Conservation (phyloP, 2,113 vertebrate species). For the Dunckerocampus dactyliophorus region DNA sequence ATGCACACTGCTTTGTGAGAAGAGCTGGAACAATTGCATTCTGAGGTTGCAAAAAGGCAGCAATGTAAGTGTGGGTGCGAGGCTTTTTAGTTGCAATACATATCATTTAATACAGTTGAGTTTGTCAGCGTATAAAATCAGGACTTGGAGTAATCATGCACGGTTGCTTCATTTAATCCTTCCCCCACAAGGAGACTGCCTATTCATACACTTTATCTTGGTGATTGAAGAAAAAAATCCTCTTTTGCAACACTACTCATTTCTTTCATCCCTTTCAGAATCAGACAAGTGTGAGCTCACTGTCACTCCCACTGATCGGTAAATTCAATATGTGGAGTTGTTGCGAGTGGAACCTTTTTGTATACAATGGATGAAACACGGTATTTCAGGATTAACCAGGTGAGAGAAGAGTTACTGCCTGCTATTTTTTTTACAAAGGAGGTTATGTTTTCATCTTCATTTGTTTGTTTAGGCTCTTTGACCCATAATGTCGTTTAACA, state of each 20-base stretch:
- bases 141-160: conserved; percentile 42
- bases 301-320: conserved; percentile 31
- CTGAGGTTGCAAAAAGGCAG: conserved; percentile 3
- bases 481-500: too few relatives aligned
- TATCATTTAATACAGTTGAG: conserved; percentile 20
- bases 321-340: conserved; percentile 23
- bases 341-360: conserved; percentile 20
- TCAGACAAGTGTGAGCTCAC: conserved; percentile 26
- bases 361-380: not conserved
- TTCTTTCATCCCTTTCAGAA: conserved; percentile 28
- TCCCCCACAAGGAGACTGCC: conserved; percentile 27
- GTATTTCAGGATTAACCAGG: not conserved
- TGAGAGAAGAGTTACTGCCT: conserved; percentile 1
- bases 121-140: conserved; percentile 40
- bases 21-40: conserved; percentile 23
- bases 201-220: conserved; percentile 28
- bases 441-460: not conserved
- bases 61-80: conserved; percentile 17
- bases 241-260: conserved; percentile 16
- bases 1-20: conserved; percentile 20
- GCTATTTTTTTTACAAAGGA: not conserved
- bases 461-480: not conserved
- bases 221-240: conserved; percentile 34
- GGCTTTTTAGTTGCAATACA: conserved; percentile 19
- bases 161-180: conserved; percentile 39